Evolutionary conservation across 2,888 invertebrate genomes (phyloP), one percentile per base, ranked within the genome.

Genomic region (Diadegma fenestrale): DNA sequence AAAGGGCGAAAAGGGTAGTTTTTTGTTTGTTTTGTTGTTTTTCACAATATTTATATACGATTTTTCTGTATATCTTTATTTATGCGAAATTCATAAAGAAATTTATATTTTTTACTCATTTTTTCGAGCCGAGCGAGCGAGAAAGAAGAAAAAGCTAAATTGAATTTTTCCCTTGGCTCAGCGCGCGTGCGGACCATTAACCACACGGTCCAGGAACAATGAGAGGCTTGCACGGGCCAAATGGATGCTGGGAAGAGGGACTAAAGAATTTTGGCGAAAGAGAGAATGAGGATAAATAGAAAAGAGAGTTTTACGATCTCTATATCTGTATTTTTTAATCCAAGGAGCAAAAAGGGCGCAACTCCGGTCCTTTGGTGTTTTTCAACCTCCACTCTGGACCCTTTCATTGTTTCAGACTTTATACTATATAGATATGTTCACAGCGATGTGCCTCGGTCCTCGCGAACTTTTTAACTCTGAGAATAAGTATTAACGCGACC

Each of bases 131-230:
- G 71, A 68, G 63, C 41, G 26, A 58, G 54, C 12, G 5, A 26
- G 26, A 14, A 26, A 58, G 26, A 58, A n/a, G 26, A 6, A 58
- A 58, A 64, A 69, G 80, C 71, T 84, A 86, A 86, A 86, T 86
- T 84, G 81, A 86, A 84, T 86, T 85, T 83, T 22, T 30, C 69
- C 43, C 26, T 76, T 54, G 76, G 19, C 69, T 61, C 26, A n/a
- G 64, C 22, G 61, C 79, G 54, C 72, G 61, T 54, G 77, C 75
- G 76, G 82, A 22, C 80, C 77, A 84, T 86, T 86, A 86, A 83
- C 82, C 83, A 73, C 66, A 73, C 58, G 43, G 58, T 61, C 73
- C 64, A 51, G 72, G 72, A 80, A 83, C 77, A 83, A 80, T 83
- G 86, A 45, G 37, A 22, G 54, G 51, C 66, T 79, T 75, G 63